phyloP scores from a whole-genome alignment of 2,797 vertebrate genomes.

The Crossoptilon crossoptilon region DNA sequence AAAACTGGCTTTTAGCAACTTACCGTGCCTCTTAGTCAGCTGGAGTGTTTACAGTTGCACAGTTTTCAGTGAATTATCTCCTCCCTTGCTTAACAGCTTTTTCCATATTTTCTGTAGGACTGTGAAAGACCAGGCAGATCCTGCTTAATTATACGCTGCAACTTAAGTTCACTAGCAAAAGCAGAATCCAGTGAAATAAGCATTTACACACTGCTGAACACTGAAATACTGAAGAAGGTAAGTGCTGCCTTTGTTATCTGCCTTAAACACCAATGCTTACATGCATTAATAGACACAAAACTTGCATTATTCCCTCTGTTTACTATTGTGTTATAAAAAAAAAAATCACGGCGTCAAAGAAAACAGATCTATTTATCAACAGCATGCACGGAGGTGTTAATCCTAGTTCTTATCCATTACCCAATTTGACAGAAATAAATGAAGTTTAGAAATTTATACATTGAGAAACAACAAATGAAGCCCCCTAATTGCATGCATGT shows the following conservation, averaged over 20 bases:
- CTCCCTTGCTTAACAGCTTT: not conserved
- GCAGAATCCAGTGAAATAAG: slow-evolving; percentile 91
- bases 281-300: not conserved
- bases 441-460: slow-evolving; percentile 14
- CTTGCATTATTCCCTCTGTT: not conserved
- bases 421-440: slow-evolving; percentile 11
- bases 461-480: slow-evolving; percentile 1
- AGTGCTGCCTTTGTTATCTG: not conserved
- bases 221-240: slow-evolving; percentile 95
- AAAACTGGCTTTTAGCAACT: not conserved
- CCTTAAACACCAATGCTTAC: not conserved
- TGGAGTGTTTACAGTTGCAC: not conserved
- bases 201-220: slow-evolving; percentile 92
- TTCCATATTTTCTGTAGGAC: slow-evolving; percentile 82
- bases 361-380: slow-evolving; percentile 1
- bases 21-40: not conserved
- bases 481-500: not conserved
- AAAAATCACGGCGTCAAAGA: not conserved
- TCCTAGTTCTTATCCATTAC: not conserved
- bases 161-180: slow-evolving; percentile 88
- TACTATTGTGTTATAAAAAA: not conserved
- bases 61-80: not conserved
- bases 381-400: not conserved
- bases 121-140: slow-evolving; percentile 91
- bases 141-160: slow-evolving; percentile 90